A percentile compares a stretch with the other conserved stretches of the same genome.
These are phyloP conservation scores for Dasypogon diadema DNA, from an alignment of 2,888 invertebrate genomes.

Conservation along the genomic window DNA sequence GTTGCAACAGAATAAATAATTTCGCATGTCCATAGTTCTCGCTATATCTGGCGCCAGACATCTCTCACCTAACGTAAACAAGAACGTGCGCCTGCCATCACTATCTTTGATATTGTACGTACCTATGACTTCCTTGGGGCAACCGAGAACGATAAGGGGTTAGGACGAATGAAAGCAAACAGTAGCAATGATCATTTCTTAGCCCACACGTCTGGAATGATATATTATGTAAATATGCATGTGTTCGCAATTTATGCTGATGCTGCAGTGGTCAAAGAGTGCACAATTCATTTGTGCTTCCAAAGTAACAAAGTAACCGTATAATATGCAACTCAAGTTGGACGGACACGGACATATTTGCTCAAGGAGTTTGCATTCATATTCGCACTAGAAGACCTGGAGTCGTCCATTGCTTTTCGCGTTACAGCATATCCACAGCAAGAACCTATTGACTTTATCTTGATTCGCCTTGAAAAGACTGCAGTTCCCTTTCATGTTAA, in stretches of 20 bases:
- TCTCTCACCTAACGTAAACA: slow-evolving; percentile 32
- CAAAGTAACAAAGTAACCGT: slow-evolving; percentile 35
- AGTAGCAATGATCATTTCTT: slow-evolving; percentile 43
- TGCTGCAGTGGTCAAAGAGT: slow-evolving; percentile 35
- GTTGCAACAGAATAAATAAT: slow-evolving; percentile 32
- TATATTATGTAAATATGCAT: slow-evolving; percentile 41
- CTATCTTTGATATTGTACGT: neutral
- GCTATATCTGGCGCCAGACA: slow-evolving; percentile 44
- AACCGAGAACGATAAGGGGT: slow-evolving; percentile 2
- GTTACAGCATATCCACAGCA: neutral
- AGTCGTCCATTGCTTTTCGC: neutral
- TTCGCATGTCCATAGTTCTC: slow-evolving; percentile 9
- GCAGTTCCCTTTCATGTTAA: slow-evolving; percentile 30
- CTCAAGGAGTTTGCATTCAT: slow-evolving; percentile 20
- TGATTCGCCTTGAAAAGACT: slow-evolving; percentile 21
- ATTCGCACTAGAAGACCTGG: neutral
- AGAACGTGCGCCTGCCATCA: slow-evolving; percentile 24
- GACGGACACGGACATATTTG: neutral
- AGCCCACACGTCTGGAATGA: slow-evolving; percentile 37
- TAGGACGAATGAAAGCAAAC: slow-evolving; percentile 28
- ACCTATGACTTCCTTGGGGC: slow-evolving; percentile 22
- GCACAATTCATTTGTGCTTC: slow-evolving; percentile 26
- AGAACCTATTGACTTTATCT: slow-evolving; percentile 14
- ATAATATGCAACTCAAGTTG: neutral
- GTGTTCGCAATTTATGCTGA: slow-evolving; percentile 36